These are phyloP conservation scores for Paracentrotus lividus DNA, from an alignment of 53 echinoderm and acorn worm species.

Conservation along the genomic window DNA sequence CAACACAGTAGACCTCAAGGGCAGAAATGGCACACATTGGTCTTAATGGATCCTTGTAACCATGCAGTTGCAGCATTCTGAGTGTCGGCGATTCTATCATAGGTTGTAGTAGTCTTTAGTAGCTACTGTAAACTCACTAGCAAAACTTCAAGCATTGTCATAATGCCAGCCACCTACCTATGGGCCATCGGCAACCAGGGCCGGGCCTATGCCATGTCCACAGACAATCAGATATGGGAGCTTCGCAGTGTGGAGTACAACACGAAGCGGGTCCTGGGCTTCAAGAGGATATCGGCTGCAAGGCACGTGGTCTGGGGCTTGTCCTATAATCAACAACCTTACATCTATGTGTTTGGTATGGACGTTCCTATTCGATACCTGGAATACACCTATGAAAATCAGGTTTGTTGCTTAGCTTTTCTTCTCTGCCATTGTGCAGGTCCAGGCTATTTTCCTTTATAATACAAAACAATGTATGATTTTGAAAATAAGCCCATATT, in stretches of 20 bases:
- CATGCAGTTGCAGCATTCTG: not conserved
- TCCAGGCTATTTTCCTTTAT: too few relatives aligned
- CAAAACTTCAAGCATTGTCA: not conserved
- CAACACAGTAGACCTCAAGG: too few relatives aligned
- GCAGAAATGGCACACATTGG: not conserved
- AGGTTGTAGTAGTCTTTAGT: too few relatives aligned
- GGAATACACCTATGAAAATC: conserved; percentile 95
- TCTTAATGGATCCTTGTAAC: not conserved
- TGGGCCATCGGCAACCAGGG: conserved; percentile 95
- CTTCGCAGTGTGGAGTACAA: conserved; percentile 77
- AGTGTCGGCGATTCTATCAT: not conserved
- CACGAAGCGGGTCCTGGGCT: conserved; percentile 79
- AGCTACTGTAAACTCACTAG: not conserved
- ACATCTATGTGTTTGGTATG: conserved; percentile 86
- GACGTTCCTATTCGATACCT: conserved; percentile 93
- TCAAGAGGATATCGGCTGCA: conserved; percentile 88
- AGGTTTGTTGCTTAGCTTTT: conserved; percentile 70
- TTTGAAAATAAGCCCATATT: too few relatives aligned
- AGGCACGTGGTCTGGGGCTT: conserved; percentile 88
- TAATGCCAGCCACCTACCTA: conserved; percentile 79
- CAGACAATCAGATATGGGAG: conserved; percentile 86
- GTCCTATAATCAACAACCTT: conserved; percentile 86
- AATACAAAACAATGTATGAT: too few relatives aligned
- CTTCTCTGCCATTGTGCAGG: too few relatives aligned
- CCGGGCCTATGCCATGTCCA: conserved; percentile 86